Base-by-base conservation (phyloP, 2,113 vertebrate genomes). In the zebrafish (Danio rerio) region DNA sequence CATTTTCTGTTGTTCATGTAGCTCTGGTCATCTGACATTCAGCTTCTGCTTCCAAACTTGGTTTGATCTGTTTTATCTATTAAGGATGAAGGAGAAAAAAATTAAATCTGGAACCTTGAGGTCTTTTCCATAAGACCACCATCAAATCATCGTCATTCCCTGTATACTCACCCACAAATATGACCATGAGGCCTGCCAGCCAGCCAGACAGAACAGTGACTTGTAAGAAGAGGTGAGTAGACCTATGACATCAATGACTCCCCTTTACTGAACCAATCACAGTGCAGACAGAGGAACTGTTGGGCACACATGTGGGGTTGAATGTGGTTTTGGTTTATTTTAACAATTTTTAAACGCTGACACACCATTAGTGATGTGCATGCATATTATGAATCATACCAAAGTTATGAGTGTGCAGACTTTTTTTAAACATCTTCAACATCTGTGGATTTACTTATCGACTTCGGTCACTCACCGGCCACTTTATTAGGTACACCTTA, bases 291-390 rank as follows among this genome's bases (percentile, higher is more conserved):
- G 50, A 80, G 31, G 65, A 58, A 69, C 7, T 0, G 62, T 55
- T 15, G 21, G 73, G 49, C 56, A 43, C 20, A 31, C 66, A 45
- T 45, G 49, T 31, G 16, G 40, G 40, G 16, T 75, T 73, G 49
- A 86, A 84, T 84, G 82, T 86, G 82, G 73, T 79, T 53, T 79
- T 81, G 47, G 82, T 86, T 86, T 86, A 84, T 86, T 84, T 84
- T 81, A 84, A 73, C 79, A 72, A 81, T 62, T 78, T 70, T 79
- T 13, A 72, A 72, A 84, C 10, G 68, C 85, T 84, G 85, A 84
- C 82, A 50, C 74, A 84, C 81, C 68, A 47, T 82, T 81, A 62
- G 74, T 45, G 81, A 83, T 58, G 74, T 73, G 40, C 71, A 75
- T 75, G n/a, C 74, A 62, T 77, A 69, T 84, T 80, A 81, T 63